Evolutionary conservation across 2,113 vertebrate species (phyloP).

Genomic region (Heteronetta atricapilla): DNA sequence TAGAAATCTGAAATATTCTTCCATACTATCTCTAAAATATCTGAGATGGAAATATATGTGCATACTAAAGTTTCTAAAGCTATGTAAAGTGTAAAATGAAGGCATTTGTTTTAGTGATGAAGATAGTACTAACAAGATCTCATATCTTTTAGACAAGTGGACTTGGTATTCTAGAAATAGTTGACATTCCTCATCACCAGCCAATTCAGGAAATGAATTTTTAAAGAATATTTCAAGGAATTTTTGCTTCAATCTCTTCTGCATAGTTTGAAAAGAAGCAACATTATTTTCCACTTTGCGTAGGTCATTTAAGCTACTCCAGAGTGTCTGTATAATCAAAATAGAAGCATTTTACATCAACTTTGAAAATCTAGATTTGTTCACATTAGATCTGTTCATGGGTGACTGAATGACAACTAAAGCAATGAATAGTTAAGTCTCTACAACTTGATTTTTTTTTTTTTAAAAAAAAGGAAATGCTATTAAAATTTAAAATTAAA

Average conservation of each 20-base stretch:
- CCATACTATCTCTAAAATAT: not conserved
- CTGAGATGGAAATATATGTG: not conserved
- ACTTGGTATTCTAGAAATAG: not conserved
- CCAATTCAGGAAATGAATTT: slow-evolving; percentile 42
- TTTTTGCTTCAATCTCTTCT: not conserved
- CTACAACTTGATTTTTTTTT: not conserved
- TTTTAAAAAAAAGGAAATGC: not conserved
- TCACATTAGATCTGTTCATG: not conserved
- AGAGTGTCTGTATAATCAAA: not conserved
- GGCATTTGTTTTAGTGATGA: not conserved
- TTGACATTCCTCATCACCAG: not conserved
- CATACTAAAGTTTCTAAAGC: not conserved
- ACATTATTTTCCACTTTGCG: not conserved
- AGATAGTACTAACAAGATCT: not conserved
- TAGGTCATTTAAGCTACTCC: not conserved
- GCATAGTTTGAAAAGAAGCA: not conserved
- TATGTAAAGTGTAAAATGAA: not conserved
- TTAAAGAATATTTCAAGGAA: slow-evolving; percentile 15
- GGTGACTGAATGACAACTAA: not conserved
- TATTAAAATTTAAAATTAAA: no score
- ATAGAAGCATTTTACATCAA: not conserved
- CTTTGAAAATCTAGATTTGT: not conserved
- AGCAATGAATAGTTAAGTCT: not conserved
- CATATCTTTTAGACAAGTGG: not conserved
- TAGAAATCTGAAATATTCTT: not conserved